Percentiles rank a stretch among this genome's conserved stretches.
phyloP scores from a whole-genome alignment of 2,797 vertebrate genomes.

The Basileuterus tristriatus region DNA sequence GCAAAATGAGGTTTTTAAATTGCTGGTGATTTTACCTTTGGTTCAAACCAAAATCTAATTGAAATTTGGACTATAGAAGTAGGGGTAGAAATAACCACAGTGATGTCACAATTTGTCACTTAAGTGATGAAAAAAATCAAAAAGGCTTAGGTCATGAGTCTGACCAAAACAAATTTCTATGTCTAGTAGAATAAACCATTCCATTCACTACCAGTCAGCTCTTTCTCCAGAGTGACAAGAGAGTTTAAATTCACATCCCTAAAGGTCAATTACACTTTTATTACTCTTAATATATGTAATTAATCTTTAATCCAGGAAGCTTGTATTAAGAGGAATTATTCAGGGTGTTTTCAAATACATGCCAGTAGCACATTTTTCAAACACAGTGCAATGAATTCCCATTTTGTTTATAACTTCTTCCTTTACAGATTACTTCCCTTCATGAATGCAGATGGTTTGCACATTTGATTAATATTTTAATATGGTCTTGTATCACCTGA shows the following conservation, averaged over 20 bases:
- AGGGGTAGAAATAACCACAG: neutral
- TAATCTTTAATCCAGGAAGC: neutral
- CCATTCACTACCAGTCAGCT: neutral
- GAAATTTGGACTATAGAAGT: neutral
- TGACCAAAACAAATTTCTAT: neutral
- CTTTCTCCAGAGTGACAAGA: neutral
- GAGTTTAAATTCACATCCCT: neutral
- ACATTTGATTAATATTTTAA: constrained; percentile 49
- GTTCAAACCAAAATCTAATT: neutral
- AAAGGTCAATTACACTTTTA: neutral
- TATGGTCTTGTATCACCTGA: neutral
- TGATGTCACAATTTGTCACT: neutral
- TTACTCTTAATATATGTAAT: neutral
- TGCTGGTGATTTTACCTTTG: neutral
- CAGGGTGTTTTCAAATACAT: neutral
- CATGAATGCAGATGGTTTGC: neutral
- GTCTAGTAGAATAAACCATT: neutral
- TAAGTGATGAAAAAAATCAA: neutral
- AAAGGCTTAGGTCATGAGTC: neutral
- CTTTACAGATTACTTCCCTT: neutral
- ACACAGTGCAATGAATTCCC: neutral
- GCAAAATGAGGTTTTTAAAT: neutral
- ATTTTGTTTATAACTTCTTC: constrained; percentile 19
- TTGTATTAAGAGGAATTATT: neutral
- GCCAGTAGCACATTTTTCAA: constrained; percentile 4